phyloP scores from a whole-genome alignment of 2,797 vertebrate genomes.

The Epinephelus coioides region DNA sequence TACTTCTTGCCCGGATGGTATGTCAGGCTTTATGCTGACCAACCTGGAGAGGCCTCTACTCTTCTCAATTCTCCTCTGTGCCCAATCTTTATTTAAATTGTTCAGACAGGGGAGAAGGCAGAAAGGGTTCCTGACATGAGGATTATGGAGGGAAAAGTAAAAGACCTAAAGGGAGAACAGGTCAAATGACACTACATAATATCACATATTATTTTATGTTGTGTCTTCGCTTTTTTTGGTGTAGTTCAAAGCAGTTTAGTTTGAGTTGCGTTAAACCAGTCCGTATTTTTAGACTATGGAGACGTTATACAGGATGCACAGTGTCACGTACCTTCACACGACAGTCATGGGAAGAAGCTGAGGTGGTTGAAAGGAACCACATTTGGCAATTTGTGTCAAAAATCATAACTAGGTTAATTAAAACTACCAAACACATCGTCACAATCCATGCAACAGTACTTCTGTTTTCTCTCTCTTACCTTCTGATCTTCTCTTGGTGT shows the following conservation, averaged over 20 bases:
- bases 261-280: not conserved
- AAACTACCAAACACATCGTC: not conserved
- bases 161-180: slow-evolving; percentile 2
- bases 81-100: slow-evolving; percentile 41
- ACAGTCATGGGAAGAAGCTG: not conserved
- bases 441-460: too few relatives aligned
- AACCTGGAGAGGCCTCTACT: slow-evolving; percentile 56
- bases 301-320: not conserved
- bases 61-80: slow-evolving; percentile 35
- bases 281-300: not conserved
- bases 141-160: slow-evolving; percentile 20
- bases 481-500: too few relatives aligned
- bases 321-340: not conserved
- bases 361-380: not conserved
- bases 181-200: slow-evolving; percentile 5
- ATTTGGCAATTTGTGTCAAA: not conserved
- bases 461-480: too few relatives aligned
- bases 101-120: slow-evolving; percentile 39
- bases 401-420: not conserved
- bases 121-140: slow-evolving; percentile 13
- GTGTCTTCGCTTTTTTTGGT: not conserved
- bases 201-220: not conserved
- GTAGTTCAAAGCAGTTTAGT: not conserved
- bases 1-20: slow-evolving; percentile 71
- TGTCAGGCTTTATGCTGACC: slow-evolving; percentile 73